Percentiles rank a stretch among this genome's conserved stretches.
phyloP scores from a whole-genome alignment of 1,140 invertebrate species.

The Neodiprion lecontei region DNA sequence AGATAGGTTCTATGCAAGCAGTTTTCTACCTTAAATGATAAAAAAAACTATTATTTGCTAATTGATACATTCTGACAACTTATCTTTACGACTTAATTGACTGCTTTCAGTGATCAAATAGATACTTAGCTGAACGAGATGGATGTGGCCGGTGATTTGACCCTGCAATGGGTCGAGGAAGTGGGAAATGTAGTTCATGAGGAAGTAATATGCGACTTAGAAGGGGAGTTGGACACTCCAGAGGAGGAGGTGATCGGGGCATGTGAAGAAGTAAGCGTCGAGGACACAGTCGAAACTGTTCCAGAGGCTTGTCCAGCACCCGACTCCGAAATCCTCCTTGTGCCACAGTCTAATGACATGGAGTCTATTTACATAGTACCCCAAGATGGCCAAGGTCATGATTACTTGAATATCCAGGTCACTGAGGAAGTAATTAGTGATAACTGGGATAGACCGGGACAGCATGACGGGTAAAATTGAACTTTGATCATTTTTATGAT shows the following conservation, averaged over 20 bases:
- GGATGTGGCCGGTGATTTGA: slow-evolving; percentile 58
- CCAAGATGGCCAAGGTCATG: slow-evolving; percentile 56
- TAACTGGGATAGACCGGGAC: slow-evolving; percentile 75
- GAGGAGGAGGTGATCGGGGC: slow-evolving; percentile 57
- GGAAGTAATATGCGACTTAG: slow-evolving; percentile 70
- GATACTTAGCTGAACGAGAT: slow-evolving; percentile 36
- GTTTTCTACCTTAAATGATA: too few relatives aligned
- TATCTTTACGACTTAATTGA: slow-evolving; percentile 26
- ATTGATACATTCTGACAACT: slow-evolving; percentile 11
- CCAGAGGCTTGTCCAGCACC: slow-evolving; percentile 53
- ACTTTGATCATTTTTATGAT: slow-evolving; percentile 25
- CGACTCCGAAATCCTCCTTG: slow-evolving; percentile 52
- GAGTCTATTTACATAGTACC: slow-evolving; percentile 58
- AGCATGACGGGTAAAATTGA: slow-evolving; percentile 69
- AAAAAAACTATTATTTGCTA: background rate
- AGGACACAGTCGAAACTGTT: slow-evolving; percentile 61
- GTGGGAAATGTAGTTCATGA: slow-evolving; percentile 67
- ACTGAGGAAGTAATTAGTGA: slow-evolving; percentile 81
- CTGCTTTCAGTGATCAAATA: slow-evolving; percentile 51
- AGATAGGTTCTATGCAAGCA: too few relatives aligned
- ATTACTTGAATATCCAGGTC: slow-evolving; percentile 69
- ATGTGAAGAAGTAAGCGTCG: slow-evolving; percentile 60
- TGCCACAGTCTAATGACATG: slow-evolving; percentile 55
- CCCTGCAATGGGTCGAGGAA: slow-evolving; percentile 64
- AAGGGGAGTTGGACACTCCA: slow-evolving; percentile 53